Evolutionary conservation across 1,140 invertebrate species (phyloP).

Genomic region (Coenobita brevimanus): DNA sequence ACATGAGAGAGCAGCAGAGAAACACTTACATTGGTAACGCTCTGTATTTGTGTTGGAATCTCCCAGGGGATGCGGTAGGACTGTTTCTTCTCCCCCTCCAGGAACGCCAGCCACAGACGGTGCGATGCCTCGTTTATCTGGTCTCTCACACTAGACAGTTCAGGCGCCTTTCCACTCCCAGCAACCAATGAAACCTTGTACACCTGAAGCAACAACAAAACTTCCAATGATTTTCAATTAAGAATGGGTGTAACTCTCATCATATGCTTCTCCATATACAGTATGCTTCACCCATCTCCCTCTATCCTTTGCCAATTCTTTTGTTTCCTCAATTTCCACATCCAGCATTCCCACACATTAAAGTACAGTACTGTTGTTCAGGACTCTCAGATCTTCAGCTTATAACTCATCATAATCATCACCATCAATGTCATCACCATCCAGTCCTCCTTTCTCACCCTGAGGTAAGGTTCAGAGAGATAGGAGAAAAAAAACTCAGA

Average conservation of each 20-base stretch:
- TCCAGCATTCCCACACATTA: too few relatives aligned
- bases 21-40: conserved; percentile 76
- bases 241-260: conserved; percentile 41
- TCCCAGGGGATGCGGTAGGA: conserved; percentile 82
- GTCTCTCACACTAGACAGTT: conserved; percentile 84
- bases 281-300: too few relatives aligned
- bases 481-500: too few relatives aligned
- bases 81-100: conserved; percentile 88
- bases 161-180: conserved; percentile 85
- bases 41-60: conserved; percentile 95
- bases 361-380: too few relatives aligned
- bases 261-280: background rate
- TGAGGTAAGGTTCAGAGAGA: too few relatives aligned
- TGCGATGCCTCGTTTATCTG: conserved; percentile 88
- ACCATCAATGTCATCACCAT: too few relatives aligned
- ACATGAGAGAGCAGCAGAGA: too few relatives aligned
- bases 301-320: too few relatives aligned
- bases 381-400: too few relatives aligned
- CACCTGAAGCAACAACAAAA: conserved; percentile 75
- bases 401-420: too few relatives aligned
- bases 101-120: conserved; percentile 91
- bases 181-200: conserved; percentile 89
- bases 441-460: too few relatives aligned
- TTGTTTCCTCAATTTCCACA: too few relatives aligned
- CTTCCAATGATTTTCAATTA: background rate